Base-by-base conservation (phyloP, 2,888 invertebrate genomes). In the Hirudinaria manillensis region DNA sequence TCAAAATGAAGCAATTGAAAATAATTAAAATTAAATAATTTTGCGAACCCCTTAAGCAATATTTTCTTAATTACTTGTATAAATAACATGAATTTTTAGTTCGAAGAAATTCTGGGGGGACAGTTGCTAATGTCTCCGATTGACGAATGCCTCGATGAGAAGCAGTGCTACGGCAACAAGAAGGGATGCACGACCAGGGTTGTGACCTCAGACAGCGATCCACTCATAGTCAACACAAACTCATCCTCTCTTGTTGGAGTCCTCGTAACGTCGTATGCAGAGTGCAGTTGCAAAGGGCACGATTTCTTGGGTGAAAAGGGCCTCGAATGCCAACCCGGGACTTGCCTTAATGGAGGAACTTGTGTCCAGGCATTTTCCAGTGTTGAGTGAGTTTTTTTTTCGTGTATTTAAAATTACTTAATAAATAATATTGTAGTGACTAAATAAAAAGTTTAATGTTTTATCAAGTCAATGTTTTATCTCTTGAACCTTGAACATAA, bases 81-180 rank as follows among this genome's bases (percentile, higher is more conserved):
- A 0, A 27, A 21, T 53, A 32, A n/a, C n/a, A n/a, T n/a, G n/a
- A n/a, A 29, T 32, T 80, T 81, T 32, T 81, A 89, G 89, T 94
- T 96, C 82, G 76, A 77, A 67, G 53, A 91, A 81, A 91, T 92
- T 78, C 93, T 96, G n/a, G 95, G 94, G 66, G 92, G 96, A 78
- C 94, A 93, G 83, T 94, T 97, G 77, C 93, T 93, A 21, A 95
- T 96, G 95, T 95, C 98, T 27, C 96, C 96, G 78, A 96, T 99
- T 80, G 97, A 87, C 80, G 86, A 86, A 82, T 85, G 85, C 78
- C 34, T 80, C 32, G 76, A 81, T 67, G 84, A 84, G 76, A 79
- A 79, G n/a, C 84, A 68, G 61, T 68, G 68, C 68, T 36, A 6
- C 32, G 68, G 84, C 79, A 83, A 82, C 76, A 78, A 79, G 24